A percentile compares a stretch with the other conserved stretches of the same genome.
Conservation (phyloP, 2,888 invertebrate genomes). For the Ochlodes sylvanus region DNA sequence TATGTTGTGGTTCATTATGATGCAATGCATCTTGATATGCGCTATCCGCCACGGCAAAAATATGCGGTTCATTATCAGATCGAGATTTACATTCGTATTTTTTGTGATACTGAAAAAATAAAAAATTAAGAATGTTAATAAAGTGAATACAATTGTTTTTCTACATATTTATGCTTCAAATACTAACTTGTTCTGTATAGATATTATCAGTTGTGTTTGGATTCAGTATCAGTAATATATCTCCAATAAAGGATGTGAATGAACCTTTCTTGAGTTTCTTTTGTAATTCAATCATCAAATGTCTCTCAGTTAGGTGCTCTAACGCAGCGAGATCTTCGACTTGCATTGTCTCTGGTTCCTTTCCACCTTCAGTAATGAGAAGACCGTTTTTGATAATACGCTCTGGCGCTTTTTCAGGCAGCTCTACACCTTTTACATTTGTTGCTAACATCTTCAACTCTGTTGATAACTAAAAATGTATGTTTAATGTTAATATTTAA, state of each 20-base stretch:
- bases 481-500: slow-evolving; percentile 13
- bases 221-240: slow-evolving; percentile 91
- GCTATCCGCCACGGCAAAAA: slow-evolving; percentile 94
- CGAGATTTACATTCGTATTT: slow-evolving; percentile 94
- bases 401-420: slow-evolving; percentile 71
- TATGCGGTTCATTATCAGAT: slow-evolving; percentile 95
- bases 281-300: slow-evolving; percentile 88
- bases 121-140: background rate
- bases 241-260: slow-evolving; percentile 92
- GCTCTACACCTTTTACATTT: slow-evolving; percentile 68
- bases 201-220: slow-evolving; percentile 91
- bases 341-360: slow-evolving; percentile 89
- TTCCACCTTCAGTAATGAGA: slow-evolving; percentile 77
- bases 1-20: slow-evolving; percentile 93
- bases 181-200: slow-evolving; percentile 86
- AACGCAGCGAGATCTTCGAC: slow-evolving; percentile 94
- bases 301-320: slow-evolving; percentile 89
- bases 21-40: slow-evolving; percentile 96
- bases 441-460: slow-evolving; percentile 88
- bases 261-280: slow-evolving; percentile 88
- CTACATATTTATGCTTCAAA: background rate
- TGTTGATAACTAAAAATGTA: slow-evolving; percentile 85
- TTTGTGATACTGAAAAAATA: slow-evolving; percentile 87
- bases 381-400: slow-evolving; percentile 78
- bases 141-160: background rate